phyloP scores from a whole-genome alignment of 2,113 vertebrate species.

The Gila orcuttii region DNA sequence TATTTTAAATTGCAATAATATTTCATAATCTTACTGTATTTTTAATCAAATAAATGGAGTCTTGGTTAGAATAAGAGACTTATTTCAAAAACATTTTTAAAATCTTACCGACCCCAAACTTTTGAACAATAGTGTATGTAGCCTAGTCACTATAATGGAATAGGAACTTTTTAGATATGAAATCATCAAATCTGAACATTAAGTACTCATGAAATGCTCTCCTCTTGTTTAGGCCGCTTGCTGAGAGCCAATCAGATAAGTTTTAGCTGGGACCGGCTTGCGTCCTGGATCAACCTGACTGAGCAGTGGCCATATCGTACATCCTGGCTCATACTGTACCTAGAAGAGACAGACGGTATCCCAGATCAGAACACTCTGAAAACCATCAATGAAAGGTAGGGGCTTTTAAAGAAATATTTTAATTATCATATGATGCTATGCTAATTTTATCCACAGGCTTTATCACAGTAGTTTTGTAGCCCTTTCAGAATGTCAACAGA shows the following conservation, averaged over 20 bases:
- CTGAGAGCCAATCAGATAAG: conserved; percentile 96
- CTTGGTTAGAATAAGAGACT: not conserved
- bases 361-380: conserved; percentile 89
- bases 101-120: not conserved
- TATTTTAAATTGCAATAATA: too few relatives aligned
- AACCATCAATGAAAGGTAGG: conserved; percentile 93
- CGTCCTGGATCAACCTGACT: conserved; percentile 98
- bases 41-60: not conserved
- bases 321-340: conserved; percentile 93
- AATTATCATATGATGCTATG: not conserved
- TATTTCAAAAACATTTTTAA: not conserved
- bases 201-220: not conserved
- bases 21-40: not conserved
- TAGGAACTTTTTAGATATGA: not conserved
- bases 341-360: conserved; percentile 91
- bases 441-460: not conserved
- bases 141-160: not conserved
- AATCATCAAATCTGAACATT: not conserved
- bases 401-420: not conserved
- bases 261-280: conserved; percentile 96
- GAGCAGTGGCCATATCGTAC: conserved; percentile 98
- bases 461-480: not conserved
- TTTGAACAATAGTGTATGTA: not conserved
- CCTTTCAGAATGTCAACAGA: not conserved
- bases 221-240: conserved; percentile 80